These are phyloP conservation scores for Macrobrachium nipponense DNA, from an alignment of 1,140 invertebrate genomes.

Conservation along the genomic window DNA sequence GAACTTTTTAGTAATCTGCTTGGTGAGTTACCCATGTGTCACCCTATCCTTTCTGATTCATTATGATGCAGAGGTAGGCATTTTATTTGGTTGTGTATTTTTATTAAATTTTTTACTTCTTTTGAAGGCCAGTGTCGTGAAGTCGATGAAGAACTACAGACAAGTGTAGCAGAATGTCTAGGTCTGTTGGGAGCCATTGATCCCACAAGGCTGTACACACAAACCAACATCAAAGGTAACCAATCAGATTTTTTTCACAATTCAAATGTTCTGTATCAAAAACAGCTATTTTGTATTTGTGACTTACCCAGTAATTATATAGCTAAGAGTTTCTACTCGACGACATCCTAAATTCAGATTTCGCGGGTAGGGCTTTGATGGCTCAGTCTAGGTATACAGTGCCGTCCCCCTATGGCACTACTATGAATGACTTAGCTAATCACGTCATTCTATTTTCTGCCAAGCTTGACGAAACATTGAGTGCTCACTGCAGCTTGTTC, in stretches of 20 bases:
- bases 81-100: background rate
- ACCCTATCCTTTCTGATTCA: background rate
- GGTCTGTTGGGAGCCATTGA: slow-evolving; percentile 73
- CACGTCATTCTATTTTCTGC: too few species aligned
- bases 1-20: slow-evolving; percentile 69
- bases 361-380: too few species aligned
- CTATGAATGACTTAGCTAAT: too few species aligned
- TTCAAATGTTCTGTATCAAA: background rate
- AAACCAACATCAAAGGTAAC: slow-evolving; percentile 34
- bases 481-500: too few species aligned
- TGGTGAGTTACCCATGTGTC: slow-evolving; percentile 65
- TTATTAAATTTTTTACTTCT: background rate
- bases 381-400: too few species aligned
- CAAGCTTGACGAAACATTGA: too few species aligned
- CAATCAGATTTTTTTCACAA: background rate
- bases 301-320: too few species aligned
- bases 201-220: slow-evolving; percentile 66
- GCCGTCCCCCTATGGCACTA: too few species aligned
- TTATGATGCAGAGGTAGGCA: background rate
- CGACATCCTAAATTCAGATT: too few species aligned
- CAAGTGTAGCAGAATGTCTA: slow-evolving; percentile 70
- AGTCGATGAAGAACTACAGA: slow-evolving; percentile 66
- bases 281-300: too few species aligned
- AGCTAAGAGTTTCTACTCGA: too few species aligned
- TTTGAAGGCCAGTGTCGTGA: slow-evolving; percentile 66